Base-by-base conservation (phyloP, 2,888 invertebrate species). In the Callinectes sapidus region DNA sequence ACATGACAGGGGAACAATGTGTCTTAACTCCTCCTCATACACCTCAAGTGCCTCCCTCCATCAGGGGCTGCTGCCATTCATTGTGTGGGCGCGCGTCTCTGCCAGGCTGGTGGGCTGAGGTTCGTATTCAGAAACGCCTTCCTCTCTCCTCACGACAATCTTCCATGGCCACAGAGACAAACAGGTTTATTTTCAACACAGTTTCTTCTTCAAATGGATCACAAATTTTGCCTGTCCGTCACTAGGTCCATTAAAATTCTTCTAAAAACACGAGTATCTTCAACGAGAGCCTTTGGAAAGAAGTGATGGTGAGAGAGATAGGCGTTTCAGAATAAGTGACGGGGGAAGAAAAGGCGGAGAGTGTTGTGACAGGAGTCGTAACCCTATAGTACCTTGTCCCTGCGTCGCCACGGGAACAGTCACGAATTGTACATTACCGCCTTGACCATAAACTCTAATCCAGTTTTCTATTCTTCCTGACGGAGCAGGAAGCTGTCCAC, bases 401-500 rank as follows among this genome's bases (percentile, higher is more conserved):
- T 23, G 71, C 71, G 23, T n/a, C 71, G 16, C 71, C 10, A 23
- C n/a, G 23, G 71, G 71, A 23, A 23, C 23, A 71, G 71, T 71
- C 71, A 71, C 71, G 71, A 23, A 71, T n/a, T 71, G n/a, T 18
- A 61, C 61, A 61, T 71, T n/a, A 28, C n/a, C 71, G 71, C 71
- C 71, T 71, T 71, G 71, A 71, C 71, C 71, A 71, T 71, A 71
- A 71, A 71, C 71, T 71, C 71, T 71, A 71, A 71, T 71, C 71
- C 71, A 71, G 23, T 71, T 71, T 71, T 71, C 23, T 18, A 18
- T 3, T 71, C 71, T 71, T 71, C 71, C 71, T 71, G 71, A 23
- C 23, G 23, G 1, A 71, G 23, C 71, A 71, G 71, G 71, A 71
- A 71, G n/a, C 71, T n/a, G 71, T n/a, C 71, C 23, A 71, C n/a